Conservation (phyloP, 2,888 invertebrate species). For the Adelphocoris suturalis region DNA sequence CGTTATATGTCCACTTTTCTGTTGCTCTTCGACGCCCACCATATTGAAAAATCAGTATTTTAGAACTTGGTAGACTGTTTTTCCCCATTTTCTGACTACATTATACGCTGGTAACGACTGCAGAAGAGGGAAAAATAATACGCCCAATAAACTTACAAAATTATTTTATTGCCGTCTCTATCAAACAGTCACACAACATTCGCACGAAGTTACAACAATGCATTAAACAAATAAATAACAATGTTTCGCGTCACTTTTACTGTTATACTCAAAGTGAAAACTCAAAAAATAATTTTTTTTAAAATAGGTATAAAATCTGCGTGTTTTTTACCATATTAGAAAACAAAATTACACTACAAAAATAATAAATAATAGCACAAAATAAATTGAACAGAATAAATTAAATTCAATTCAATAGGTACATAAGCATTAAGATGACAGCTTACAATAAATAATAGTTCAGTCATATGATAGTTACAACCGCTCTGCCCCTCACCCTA, state of each 20-base stretch:
- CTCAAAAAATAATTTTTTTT: not conserved
- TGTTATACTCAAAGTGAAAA: not conserved
- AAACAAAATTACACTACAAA: not conserved
- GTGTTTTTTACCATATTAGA: not conserved
- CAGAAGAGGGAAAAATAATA: not conserved
- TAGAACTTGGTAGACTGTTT: too few relatives aligned
- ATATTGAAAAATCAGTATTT: too few relatives aligned
- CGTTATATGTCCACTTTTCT: too few relatives aligned
- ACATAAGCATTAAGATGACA: conserved; percentile 55
- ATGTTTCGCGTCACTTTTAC: not conserved
- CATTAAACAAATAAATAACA: conserved; percentile 40
- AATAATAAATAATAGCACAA: conserved; percentile 29
- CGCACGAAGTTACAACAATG: conserved; percentile 26
- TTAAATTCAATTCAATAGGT: conserved; percentile 12
- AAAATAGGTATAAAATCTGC: not conserved
- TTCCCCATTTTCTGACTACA: too few relatives aligned
- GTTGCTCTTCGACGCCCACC: too few relatives aligned
- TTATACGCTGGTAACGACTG: too few relatives aligned
- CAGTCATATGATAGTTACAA: conserved; percentile 68
- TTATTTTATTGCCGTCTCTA: conserved; percentile 54
- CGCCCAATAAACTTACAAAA: conserved; percentile 22
- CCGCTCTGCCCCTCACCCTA: conserved; percentile 63
- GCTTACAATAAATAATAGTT: conserved; percentile 62
- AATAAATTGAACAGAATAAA: not conserved
- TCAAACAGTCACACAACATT: conserved; percentile 51